phyloP scores from a whole-genome alignment of 1,140 invertebrate genomes.

The Centruroides vittatus region DNA sequence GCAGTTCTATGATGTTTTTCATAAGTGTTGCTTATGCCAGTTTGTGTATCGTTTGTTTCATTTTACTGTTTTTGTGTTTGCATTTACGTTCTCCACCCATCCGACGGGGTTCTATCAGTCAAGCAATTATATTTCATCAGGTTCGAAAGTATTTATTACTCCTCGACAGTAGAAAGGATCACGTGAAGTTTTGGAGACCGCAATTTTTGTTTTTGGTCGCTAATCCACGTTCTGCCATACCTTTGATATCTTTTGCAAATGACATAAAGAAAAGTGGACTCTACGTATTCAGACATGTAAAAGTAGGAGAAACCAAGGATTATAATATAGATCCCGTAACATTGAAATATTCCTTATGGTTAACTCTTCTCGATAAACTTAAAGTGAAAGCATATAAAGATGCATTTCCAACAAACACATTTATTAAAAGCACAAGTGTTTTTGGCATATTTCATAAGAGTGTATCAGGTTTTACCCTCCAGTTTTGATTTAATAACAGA shows the following conservation, averaged over 20 bases:
- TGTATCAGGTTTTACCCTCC: no score
- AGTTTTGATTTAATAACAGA: no score
- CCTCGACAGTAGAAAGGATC: conserved; percentile 88
- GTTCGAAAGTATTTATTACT: conserved; percentile 92
- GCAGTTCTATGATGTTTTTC: conserved; percentile 86
- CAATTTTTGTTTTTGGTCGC: conserved; percentile 88
- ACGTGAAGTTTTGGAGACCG: conserved; percentile 98
- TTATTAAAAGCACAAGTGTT: no score
- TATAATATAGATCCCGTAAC: conserved; percentile 47
- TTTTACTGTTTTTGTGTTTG: conserved; percentile 66
- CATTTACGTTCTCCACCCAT: conserved; percentile 83
- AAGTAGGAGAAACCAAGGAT: conserved; percentile 34
- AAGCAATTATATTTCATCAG: conserved; percentile 98
- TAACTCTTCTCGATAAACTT: conserved; percentile 70
- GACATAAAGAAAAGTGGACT: conserved; percentile 97
- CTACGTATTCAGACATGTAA: conserved; percentile 86
- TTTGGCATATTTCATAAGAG: no score
- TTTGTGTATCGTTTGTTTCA: conserved; percentile 70
- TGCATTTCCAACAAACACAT: no score
- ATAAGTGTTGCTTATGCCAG: conserved; percentile 83
- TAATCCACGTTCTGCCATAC: conserved; percentile 74
- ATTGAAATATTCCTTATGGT: conserved; percentile 68
- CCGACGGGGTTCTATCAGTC: conserved; percentile 93
- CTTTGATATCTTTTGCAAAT: conserved; percentile 93
- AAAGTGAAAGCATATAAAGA: no score